Evolutionary conservation across 2,888 invertebrate species (phyloP), one percentile per base, ranked within the genome.

Genomic region (Cheiracanthium punctorium): DNA sequence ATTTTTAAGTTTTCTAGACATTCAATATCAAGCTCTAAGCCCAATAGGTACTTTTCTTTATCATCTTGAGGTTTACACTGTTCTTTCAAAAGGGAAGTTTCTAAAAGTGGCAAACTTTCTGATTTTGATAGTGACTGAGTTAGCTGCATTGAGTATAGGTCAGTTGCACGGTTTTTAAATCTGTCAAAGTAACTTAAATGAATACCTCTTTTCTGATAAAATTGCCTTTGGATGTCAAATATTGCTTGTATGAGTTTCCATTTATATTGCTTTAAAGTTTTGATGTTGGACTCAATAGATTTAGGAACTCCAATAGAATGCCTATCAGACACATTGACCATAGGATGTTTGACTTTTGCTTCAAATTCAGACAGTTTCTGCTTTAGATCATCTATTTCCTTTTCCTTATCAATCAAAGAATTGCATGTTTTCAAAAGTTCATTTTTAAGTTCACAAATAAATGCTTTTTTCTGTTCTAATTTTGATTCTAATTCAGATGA

Each of bases 11-110:
- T 85, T 41, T 79, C 79, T 1, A 85, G 64, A 32, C 79, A 85
- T 58, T 85, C 79, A n/a, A 85, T 79, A 70, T 85, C 84, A 69
- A 85, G 64, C 33, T 79, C 69, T 69, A 85, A 32, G 17, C 67
- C 84, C 17, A 74, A 29, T 5, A 79, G 30, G n/a, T 20, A 20
- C 1, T 37, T 69, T 17, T 20, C 17, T 69, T n/a, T 24, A 0
- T 14, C 32, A 20, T 79, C 48, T 29, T 32, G 48, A 17, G n/a
- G 33, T 29, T 64, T 70, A 1, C 20, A 20, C 4, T 28, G 29
- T 28, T 41, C 1, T 5, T 58, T 58, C 24, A 5, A 20, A 24
- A 4, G 1, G 24, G 14, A 24, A 20, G 32, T 20, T 24, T 67
- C 58, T 20, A 74, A 37, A 37, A 79, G 14, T 8, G 84, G 84